Percentiles rank a stretch among this genome's conserved stretches.
These are phyloP conservation scores for Chinchilla lanigera DNA, from an alignment of 2,113 vertebrate species.

Conservation along the genomic window DNA sequence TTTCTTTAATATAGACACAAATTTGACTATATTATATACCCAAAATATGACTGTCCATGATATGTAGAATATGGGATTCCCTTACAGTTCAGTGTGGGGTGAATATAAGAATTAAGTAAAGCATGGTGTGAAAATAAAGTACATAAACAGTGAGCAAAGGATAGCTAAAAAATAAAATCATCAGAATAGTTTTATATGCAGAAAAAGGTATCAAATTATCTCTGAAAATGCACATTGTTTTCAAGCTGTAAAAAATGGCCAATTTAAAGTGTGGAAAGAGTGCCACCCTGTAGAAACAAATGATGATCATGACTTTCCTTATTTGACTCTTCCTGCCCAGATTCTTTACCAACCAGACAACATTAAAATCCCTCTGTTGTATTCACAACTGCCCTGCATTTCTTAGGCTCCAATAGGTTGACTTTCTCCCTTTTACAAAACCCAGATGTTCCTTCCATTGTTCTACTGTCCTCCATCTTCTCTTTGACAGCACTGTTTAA, in stretches of 20 bases:
- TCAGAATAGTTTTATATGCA: neutral
- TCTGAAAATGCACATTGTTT: neutral
- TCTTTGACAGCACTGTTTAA: too few species aligned
- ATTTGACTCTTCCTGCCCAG: neutral
- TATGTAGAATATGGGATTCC: neutral
- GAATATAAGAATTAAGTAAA: neutral
- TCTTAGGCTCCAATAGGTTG: neutral
- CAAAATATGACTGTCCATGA: neutral
- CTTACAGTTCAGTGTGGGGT: too few species aligned
- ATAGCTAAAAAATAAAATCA: neutral
- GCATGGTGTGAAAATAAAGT: conserved; percentile 18
- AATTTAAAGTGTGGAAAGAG: neutral
- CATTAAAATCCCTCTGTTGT: neutral
- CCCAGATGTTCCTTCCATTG: neutral
- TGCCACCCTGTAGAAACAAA: neutral
- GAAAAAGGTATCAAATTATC: neutral
- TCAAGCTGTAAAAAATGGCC: neutral
- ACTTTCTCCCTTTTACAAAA: neutral
- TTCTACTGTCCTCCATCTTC: neutral
- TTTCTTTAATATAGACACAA: neutral
- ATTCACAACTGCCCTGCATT: rapidly evolving
- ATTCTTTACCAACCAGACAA: neutral
- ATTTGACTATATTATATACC: neutral
- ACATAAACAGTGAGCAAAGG: neutral
- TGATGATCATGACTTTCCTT: neutral